Evolutionary conservation across 2,797 vertebrate genomes (phyloP).

Genomic region (Notolepis coatsorum): DNA sequence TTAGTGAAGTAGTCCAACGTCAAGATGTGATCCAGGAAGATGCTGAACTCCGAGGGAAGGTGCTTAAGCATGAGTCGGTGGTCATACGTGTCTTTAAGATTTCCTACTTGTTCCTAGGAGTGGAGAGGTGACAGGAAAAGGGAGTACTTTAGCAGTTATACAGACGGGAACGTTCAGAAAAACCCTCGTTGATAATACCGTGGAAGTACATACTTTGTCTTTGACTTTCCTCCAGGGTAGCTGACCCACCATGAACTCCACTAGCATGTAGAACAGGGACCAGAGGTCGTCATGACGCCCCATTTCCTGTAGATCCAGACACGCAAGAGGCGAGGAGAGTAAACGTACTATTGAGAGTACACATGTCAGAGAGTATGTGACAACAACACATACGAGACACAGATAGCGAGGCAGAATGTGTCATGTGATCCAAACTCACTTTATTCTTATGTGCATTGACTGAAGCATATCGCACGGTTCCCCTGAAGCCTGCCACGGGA

Average conservation of each 20-base stretch:
- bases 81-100: conserved; percentile 96
- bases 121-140: neutral
- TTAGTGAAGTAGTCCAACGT: conserved; percentile 96
- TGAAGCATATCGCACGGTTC: conserved; percentile 97
- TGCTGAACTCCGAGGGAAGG: conserved; percentile 92
- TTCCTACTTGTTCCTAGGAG: conserved; percentile 95
- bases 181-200: neutral
- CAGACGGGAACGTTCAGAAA: neutral
- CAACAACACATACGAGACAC: conserved; percentile 3
- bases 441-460: conserved; percentile 97
- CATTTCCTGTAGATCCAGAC: conserved; percentile 88
- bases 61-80: conserved; percentile 97
- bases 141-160: neutral
- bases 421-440: conserved; percentile 70
- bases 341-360: neutral
- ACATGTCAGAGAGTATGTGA: neutral
- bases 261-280: conserved; percentile 99
- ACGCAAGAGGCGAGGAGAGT: neutral
- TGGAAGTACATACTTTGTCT: conserved; percentile 88
- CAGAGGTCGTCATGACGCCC: conserved; percentile 97
- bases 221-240: conserved; percentile 99
- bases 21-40: conserved; percentile 94
- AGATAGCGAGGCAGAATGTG: neutral
- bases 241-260: conserved; percentile 96
- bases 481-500: conserved; percentile 95